Evolutionary conservation across 2,797 vertebrate species (phyloP), one percentile per base, ranked within the genome.

Genomic region (Stomatorhinus walkeri): DNA sequence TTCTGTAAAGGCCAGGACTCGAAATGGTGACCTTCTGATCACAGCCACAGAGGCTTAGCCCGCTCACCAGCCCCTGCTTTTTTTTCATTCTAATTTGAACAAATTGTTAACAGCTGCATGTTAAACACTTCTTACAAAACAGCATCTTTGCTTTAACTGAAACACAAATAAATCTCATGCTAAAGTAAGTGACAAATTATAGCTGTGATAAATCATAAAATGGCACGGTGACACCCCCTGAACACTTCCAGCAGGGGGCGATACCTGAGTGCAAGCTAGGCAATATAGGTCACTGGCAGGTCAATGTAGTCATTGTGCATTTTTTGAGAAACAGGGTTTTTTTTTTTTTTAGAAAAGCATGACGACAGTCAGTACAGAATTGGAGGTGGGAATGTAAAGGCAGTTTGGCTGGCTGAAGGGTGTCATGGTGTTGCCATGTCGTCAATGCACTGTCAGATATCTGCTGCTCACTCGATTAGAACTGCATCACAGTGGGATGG

Each of bases 401-500:
- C 6, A 2, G 72, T 19, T 43, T 46, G 81, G 43, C 43, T 51
- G 7, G 81, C 81, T 48, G 40, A 84, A 22, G 46, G 46, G 51
- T 24, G n/a, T 84, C 46, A 84, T 51, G 81, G 81, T 84, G 32
- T 7, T 40, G 72, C 36, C 40, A n/a, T 84, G 81, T 24, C 43
- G 46, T 48, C 81, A 48, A 22, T n/a, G n/a, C 46, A 24, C 81
- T 49, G 81, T 84, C n/a, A 84, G 43, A 48, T 48, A 51, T 48
- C 81, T 84, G 46, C 81, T 24, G 46, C n/a, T 84, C 81, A 22
- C 81, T 84, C 81, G 46, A 14, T 51, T 84, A 49, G 43, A 83
- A 48, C 79, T 46, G 94, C 95, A 94, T 95, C 93, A 95, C 96
- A 95, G 95, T 96, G 95, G 94, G 91, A 92, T 91, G 87, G 87